Conservation (phyloP, 2,797 vertebrate genomes). For the Serranus cabrilla region DNA sequence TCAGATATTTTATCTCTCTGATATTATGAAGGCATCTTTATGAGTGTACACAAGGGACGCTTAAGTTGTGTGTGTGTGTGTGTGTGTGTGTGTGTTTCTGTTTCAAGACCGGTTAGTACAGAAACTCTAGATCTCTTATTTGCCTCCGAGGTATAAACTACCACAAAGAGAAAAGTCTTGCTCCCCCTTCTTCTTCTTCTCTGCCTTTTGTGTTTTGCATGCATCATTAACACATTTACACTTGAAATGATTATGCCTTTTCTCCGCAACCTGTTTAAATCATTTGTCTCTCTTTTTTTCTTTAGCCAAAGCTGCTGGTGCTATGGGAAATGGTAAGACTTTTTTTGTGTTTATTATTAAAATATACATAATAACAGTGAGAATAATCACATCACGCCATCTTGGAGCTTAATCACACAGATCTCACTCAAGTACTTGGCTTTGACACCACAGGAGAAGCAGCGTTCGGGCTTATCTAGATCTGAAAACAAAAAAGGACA, state of each 20-base stretch:
- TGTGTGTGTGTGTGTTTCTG: conserved; percentile 25
- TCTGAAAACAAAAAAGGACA: neutral
- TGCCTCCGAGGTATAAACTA: conserved; percentile 32
- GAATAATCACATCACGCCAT: neutral
- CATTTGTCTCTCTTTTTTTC: conserved; percentile 5
- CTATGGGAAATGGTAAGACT: conserved; percentile 56
- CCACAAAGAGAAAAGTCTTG: conserved; percentile 42
- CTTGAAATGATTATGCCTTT: neutral
- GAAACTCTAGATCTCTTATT: conserved; percentile 44
- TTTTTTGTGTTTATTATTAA: conserved; percentile 17
- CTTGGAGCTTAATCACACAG: conserved; percentile 12
- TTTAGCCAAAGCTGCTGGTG: conserved; percentile 33
- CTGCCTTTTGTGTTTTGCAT: neutral
- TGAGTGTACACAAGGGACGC: neutral
- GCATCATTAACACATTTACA: conserved; percentile 19
- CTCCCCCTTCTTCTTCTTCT: conserved; percentile 25
- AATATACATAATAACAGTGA: neutral
- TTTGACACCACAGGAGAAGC: neutral
- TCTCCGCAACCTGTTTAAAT: neutral
- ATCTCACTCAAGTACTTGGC: conserved; percentile 14
- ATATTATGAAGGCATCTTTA: conserved; percentile 19
- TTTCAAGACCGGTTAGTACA: conserved; percentile 40
- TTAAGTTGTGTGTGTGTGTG: conserved; percentile 5
- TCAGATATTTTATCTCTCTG: conserved; percentile 37
- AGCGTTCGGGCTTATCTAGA: neutral